Percentiles rank a stretch among this genome's conserved stretches.
phyloP scores from a whole-genome alignment of 1,140 invertebrate species.

The Thalassaphorura encarpata region DNA sequence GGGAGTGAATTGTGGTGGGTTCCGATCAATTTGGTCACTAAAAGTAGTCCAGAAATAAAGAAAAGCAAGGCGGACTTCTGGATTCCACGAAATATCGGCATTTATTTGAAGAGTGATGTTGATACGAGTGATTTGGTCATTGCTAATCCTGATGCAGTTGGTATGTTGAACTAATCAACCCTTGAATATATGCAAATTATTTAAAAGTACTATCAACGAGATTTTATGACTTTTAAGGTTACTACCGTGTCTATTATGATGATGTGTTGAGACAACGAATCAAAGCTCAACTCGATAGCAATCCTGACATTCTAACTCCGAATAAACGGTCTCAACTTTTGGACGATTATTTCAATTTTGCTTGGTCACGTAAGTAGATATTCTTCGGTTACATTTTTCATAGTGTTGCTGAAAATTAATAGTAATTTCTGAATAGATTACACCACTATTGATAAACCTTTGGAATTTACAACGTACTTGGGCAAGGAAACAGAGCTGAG shows the following conservation, averaged over 20 bases:
- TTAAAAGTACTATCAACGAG: too few relatives aligned
- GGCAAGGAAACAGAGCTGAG: not conserved
- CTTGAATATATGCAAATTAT: too few relatives aligned
- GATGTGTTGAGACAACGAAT: not conserved
- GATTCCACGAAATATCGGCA: not conserved
- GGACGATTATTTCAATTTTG: constrained; percentile 24
- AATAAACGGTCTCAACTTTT: constrained; percentile 19
- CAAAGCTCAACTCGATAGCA: constrained; percentile 6
- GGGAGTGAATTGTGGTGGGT: constrained; percentile 5
- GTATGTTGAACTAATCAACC: constrained; percentile 41
- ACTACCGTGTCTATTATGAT: constrained; percentile 13
- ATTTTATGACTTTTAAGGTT: constrained; percentile 1
- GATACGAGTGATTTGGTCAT: constrained; percentile 4
- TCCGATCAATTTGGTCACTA: constrained; percentile 2
- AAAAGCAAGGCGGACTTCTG: not conserved
- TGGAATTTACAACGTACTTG: not conserved
- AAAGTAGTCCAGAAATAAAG: not conserved
- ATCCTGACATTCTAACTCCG: constrained; percentile 9
- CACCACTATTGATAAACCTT: not conserved
- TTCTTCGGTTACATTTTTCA: not conserved
- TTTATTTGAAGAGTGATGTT: not conserved
- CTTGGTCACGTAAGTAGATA: not conserved
- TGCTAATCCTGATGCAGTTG: constrained; percentile 4
- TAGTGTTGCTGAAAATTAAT: not conserved
- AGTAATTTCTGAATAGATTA: not conserved